Percentiles rank a stretch among this genome's conserved stretches.
Evolutionary conservation across 1,140 invertebrate species (phyloP).

Genomic region (Leptinotarsa undecemlineata): DNA sequence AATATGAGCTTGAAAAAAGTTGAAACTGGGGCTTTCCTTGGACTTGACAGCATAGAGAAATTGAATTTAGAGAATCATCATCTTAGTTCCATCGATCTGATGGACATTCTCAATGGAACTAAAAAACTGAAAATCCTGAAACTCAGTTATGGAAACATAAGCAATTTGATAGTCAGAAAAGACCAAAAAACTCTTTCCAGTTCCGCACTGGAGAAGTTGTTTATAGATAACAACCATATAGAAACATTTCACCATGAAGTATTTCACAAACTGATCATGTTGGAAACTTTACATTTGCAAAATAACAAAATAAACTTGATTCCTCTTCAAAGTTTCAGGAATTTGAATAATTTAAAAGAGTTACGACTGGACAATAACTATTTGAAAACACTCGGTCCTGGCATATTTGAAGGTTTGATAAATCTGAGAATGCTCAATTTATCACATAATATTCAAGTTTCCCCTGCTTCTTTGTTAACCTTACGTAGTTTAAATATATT

Average conservation of each 20-base stretch:
- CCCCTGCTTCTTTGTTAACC: not conserved
- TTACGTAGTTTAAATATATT: not conserved
- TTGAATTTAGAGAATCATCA: not conserved
- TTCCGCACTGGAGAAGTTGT: not conserved
- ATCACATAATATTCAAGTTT: not conserved
- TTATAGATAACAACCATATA: not conserved
- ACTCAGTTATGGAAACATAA: not conserved
- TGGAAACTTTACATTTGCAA: not conserved
- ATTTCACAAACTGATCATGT: not conserved
- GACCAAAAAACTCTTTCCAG: not conserved
- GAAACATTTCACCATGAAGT: not conserved
- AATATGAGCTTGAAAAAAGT: not conserved
- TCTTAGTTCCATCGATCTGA: not conserved
- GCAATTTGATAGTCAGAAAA: not conserved
- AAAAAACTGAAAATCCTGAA: not conserved
- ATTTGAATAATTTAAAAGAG: not conserved
- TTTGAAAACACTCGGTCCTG: not conserved
- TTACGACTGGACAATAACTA: not conserved
- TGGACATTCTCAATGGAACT: not conserved
- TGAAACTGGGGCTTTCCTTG: not conserved
- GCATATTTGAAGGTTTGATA: not conserved
- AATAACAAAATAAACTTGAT: not conserved
- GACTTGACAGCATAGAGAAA: not conserved
- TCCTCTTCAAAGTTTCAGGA: not conserved
- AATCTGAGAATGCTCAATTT: not conserved